A percentile compares a stretch with the other conserved stretches of the same genome.
Conservation (phyloP, 1,140 invertebrate species). For the Pseudachorutes palmiensis region DNA sequence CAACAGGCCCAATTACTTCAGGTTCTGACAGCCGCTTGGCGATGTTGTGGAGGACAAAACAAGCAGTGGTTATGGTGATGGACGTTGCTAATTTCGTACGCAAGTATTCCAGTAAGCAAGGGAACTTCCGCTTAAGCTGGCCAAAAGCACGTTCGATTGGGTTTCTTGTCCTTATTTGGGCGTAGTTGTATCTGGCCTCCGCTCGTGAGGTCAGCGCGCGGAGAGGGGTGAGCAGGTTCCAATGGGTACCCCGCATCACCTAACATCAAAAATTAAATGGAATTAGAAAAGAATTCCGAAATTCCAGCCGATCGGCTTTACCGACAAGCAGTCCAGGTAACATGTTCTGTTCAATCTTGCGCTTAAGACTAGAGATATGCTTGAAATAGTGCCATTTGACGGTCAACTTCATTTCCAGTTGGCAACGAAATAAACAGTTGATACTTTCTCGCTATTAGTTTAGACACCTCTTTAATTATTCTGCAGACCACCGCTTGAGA, state of each 20-base stretch:
- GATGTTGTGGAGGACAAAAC: slow-evolving; percentile 15
- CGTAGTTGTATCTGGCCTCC: background rate
- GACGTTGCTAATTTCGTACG: slow-evolving; percentile 8
- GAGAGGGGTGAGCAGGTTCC: slow-evolving; percentile 8
- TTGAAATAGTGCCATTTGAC: background rate
- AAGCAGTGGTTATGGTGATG: background rate
- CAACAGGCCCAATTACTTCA: slow-evolving; percentile 3
- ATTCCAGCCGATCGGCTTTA: background rate
- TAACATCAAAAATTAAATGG: background rate
- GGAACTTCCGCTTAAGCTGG: slow-evolving; percentile 8
- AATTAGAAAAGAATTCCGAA: background rate
- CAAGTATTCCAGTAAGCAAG: slow-evolving; percentile 8
- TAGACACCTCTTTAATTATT: slow-evolving; percentile 32
- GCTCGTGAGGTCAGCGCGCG: background rate
- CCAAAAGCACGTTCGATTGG: background rate
- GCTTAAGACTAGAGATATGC: slow-evolving; percentile 2
- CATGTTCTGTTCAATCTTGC: slow-evolving; percentile 18
- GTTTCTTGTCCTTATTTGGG: slow-evolving; percentile 8
- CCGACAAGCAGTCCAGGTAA: slow-evolving; percentile 9
- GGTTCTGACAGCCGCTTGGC: background rate
- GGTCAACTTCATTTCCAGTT: slow-evolving; percentile 16
- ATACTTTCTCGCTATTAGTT: slow-evolving; percentile 21
- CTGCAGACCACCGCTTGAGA: slow-evolving; percentile 27
- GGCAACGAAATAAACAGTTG: slow-evolving; percentile 34
- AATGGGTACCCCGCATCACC: slow-evolving; percentile 12